These are phyloP conservation scores for Silurus asotus DNA, from an alignment of 2,113 vertebrate genomes.

Conservation along the genomic window DNA sequence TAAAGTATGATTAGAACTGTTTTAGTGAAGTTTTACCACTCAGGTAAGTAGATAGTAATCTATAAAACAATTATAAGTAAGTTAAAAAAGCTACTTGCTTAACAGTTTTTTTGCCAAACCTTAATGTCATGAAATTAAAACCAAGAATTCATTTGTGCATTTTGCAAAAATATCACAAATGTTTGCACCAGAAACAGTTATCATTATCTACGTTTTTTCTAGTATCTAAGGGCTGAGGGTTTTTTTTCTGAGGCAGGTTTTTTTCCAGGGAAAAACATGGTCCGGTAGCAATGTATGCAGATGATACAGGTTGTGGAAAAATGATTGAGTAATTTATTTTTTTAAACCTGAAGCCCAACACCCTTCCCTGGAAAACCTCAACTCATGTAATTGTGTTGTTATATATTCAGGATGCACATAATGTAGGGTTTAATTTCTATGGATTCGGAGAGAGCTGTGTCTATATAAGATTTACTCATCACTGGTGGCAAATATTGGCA, in stretches of 20 bases:
- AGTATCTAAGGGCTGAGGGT: neutral
- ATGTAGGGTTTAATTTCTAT: neutral
- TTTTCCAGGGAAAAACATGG: neutral
- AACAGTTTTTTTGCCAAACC: no score
- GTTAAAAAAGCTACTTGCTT: neutral
- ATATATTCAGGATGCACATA: neutral
- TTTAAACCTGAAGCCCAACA: neutral
- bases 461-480: neutral
- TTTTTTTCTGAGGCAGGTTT: neutral
- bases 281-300: neutral
- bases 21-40: neutral
- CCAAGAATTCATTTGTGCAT: neutral
- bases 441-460: neutral
- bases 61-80: neutral
- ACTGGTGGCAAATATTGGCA: conserved; percentile 22
- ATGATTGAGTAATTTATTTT: neutral
- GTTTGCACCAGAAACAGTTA: neutral
- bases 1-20: neutral
- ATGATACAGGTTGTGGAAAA: neutral
- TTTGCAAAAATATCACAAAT: neutral
- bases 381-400: neutral
- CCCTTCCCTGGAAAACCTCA: neutral
- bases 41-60: neutral
- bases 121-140: no score
- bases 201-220: neutral